These are phyloP conservation scores for Hydrozoanthus gracilis DNA, from an alignment of 92 coral and sea anemone species.

Conservation along the genomic window DNA sequence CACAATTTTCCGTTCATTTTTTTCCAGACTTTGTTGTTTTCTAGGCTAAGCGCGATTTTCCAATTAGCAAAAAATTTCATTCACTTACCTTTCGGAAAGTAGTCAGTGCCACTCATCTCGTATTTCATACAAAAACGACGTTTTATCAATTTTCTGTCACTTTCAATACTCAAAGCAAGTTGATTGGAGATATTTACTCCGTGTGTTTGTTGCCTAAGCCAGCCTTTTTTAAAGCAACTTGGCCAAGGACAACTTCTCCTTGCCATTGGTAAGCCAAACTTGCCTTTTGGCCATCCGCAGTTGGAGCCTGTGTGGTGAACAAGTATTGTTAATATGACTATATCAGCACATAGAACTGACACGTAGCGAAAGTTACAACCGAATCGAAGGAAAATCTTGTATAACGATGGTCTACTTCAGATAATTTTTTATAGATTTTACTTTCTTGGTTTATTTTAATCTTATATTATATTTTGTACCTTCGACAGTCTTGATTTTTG, in stretches of 20 bases:
- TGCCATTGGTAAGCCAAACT: background rate
- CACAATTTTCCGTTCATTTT: background rate
- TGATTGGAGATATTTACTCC: background rate
- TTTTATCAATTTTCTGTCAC: background rate
- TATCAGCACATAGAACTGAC: too few species aligned
- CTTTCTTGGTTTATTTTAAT: too few species aligned
- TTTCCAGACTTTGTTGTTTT: background rate
- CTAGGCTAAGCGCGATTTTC: background rate
- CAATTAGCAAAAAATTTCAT: background rate
- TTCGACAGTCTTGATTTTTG: too few species aligned
- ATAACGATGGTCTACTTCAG: too few species aligned
- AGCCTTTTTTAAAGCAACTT: background rate
- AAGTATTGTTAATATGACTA: too few species aligned
- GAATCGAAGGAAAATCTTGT: too few species aligned
- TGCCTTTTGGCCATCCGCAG: background rate
- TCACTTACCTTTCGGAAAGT: background rate
- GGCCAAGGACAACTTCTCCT: background rate
- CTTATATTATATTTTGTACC: too few species aligned
- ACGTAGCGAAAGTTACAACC: too few species aligned
- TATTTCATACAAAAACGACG: background rate
- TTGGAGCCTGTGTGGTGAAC: background rate
- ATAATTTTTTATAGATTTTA: too few species aligned
- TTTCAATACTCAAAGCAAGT: background rate
- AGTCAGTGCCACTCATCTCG: background rate
- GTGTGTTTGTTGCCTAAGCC: background rate